Evolutionary conservation across 2,113 vertebrate genomes (phyloP).

Genomic region (Oryzias melastigma): DNA sequence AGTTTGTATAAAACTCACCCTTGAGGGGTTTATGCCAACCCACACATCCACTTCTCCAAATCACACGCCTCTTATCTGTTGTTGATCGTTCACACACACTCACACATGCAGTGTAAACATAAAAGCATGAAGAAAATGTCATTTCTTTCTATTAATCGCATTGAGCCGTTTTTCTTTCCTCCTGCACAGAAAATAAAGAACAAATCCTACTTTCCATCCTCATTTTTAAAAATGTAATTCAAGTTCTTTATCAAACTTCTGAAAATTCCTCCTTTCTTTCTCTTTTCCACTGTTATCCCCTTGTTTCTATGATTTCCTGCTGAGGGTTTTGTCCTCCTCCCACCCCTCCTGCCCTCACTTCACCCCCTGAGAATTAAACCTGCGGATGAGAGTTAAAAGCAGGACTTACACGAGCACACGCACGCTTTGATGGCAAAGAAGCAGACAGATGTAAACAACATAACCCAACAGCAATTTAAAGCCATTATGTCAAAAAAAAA

Average conservation of each 20-base stretch:
- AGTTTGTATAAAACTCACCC: constrained; percentile 13
- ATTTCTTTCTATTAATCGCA: no score
- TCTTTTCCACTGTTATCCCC: constrained; percentile 10
- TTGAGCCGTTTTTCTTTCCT: no score
- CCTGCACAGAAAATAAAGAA: background rate
- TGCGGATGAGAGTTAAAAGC: constrained; percentile 53
- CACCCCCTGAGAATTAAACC: constrained; percentile 44
- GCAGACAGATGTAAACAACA: constrained; percentile 71
- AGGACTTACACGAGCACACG: constrained; percentile 23
- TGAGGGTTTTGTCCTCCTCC: constrained; percentile 3
- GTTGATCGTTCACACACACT: constrained; percentile 14
- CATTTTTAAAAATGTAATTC: background rate
- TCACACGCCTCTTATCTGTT: constrained; percentile 19
- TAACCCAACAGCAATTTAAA: constrained; percentile 76
- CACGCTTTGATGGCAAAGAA: constrained; percentile 43
- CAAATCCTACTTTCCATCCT: constrained; percentile 5
- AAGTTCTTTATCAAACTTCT: constrained; percentile 12
- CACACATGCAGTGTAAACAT: background rate
- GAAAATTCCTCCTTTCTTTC: background rate
- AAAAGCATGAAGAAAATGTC: background rate
- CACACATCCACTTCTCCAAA: constrained; percentile 18
- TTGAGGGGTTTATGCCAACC: constrained; percentile 32
- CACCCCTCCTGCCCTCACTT: constrained; percentile 16
- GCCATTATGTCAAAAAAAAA: constrained; percentile 68
- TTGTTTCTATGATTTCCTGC: constrained; percentile 7